Evolutionary conservation across 2,888 invertebrate genomes (phyloP), one percentile per base, ranked within the genome.

Genomic region (Cheilosia impressa): DNA sequence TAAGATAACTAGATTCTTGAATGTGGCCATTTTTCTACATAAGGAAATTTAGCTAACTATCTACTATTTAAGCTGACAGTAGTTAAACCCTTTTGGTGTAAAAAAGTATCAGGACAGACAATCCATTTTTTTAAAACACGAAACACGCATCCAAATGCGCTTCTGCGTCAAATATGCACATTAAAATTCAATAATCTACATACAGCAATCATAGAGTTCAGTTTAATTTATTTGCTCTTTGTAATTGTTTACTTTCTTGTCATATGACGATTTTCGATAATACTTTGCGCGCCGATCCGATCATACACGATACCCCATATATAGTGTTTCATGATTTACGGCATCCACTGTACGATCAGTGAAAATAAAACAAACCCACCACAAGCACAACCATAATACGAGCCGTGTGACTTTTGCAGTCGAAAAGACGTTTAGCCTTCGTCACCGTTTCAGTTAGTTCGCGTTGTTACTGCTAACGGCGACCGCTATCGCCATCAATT

Each of bases 391-490:
- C 57, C 34, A 57, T 38, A 58, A 38, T 38, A 19, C 19, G 52
- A 50, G 41, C 22, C 34, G 69, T 75, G 60, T 55, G 63, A 58
- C 60, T 75, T 47, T 69, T 71, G n/a, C 41, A 9, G 24, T 58
- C 80, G 27, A 66, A 76, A 80, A 85, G 84, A 72, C 80, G 60
- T 80, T 85, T 66, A 57, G 71, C 65, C 75, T 80, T 80, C 80
- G 84, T 85, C 84, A 80, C 80, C 60, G 84, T 72, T 80, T 85
- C 76, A 85, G 80, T 85, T 76, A 85, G 84, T 76, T 53, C 80
- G 84, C 84, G 80, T 80, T 80, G 58, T 55, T 76, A 85, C 84
- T 80, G 71, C 75, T 85, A 85, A 85, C 84, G 84, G 84, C 84
- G 75, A 76, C 80, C 50, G 62, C 75, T 76, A 83, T 80, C 75